These are phyloP conservation scores for Hemistola chrysoprasaria DNA, from an alignment of 2,888 invertebrate genomes.

Conservation along the genomic window DNA sequence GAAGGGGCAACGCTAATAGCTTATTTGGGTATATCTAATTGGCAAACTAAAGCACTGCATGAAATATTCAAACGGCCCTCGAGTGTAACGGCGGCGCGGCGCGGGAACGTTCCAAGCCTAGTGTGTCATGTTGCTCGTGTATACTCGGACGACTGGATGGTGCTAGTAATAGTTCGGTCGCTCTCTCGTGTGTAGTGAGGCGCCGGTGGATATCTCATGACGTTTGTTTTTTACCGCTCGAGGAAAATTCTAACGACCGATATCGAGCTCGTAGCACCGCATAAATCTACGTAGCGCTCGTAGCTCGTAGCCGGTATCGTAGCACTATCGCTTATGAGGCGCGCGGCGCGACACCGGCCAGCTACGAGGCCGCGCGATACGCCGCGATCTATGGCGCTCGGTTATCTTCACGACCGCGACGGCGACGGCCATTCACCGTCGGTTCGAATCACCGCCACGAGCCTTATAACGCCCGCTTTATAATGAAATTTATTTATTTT, in stretches of 20 bases:
- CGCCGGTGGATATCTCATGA: no score
- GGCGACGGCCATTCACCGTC: no score
- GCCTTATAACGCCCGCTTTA: no score
- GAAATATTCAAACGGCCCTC: conserved; percentile 32
- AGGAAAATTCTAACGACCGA: conserved; percentile 8
- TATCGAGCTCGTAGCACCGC: conserved; percentile 8
- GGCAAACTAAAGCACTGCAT: conserved; percentile 31
- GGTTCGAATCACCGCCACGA: no score
- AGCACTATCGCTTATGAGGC: conserved; percentile 5
- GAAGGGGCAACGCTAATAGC: conserved; percentile 29
- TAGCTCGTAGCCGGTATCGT: conserved; percentile 3
- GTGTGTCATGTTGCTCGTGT: no score
- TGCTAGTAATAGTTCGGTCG: no score
- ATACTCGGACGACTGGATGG: no score
- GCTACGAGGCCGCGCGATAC: neutral
- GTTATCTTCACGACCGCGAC: conserved; percentile 2
- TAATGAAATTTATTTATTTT: no score
- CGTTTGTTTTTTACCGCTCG: conserved; percentile 1
- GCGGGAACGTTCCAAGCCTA: no score
- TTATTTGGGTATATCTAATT: conserved; percentile 33
- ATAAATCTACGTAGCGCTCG: conserved; percentile 5
- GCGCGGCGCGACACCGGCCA: conserved; percentile 1
- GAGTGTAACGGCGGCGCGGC: conserved; percentile 24
- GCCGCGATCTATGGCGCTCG: conserved; percentile 2
- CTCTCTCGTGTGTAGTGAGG: no score